phyloP scores from a whole-genome alignment of 2,113 vertebrate genomes.

The Emydura subglobosa region DNA sequence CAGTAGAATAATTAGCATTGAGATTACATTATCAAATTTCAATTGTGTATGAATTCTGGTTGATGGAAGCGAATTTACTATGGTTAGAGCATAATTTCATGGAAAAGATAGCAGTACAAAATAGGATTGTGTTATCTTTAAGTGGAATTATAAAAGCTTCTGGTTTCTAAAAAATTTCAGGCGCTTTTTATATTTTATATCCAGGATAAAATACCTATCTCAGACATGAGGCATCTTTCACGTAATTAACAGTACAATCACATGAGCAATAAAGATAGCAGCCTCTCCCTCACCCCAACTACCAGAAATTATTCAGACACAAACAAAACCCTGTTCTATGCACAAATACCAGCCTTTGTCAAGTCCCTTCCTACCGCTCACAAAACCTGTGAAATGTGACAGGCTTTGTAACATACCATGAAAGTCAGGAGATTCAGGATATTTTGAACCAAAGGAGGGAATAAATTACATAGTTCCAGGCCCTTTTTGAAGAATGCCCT shows the following conservation, averaged over 20 bases:
- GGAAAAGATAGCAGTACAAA: constrained; percentile 28
- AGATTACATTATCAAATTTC: background rate
- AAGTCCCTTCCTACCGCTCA: background rate
- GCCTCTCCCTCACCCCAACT: background rate
- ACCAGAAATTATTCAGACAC: background rate
- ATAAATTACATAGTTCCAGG: background rate
- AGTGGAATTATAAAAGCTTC: background rate
- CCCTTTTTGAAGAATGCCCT: background rate
- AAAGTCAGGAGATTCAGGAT: background rate
- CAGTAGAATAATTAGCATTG: background rate
- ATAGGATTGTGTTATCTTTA: background rate
- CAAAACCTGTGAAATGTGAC: background rate
- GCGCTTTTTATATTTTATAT: background rate
- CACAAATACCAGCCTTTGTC: background rate
- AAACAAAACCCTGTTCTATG: background rate
- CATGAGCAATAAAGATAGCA: background rate
- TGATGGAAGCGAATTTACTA: background rate
- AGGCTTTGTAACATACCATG: background rate
- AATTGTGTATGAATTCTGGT: background rate
- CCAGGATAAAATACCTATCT: background rate
- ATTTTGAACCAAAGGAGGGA: background rate
- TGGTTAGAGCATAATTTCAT: constrained; percentile 5
- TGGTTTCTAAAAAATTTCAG: background rate
- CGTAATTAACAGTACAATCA: background rate
- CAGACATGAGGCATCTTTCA: background rate